Evolutionary conservation across 2,888 invertebrate species (phyloP).

Genomic region (Escarpia spicata): DNA sequence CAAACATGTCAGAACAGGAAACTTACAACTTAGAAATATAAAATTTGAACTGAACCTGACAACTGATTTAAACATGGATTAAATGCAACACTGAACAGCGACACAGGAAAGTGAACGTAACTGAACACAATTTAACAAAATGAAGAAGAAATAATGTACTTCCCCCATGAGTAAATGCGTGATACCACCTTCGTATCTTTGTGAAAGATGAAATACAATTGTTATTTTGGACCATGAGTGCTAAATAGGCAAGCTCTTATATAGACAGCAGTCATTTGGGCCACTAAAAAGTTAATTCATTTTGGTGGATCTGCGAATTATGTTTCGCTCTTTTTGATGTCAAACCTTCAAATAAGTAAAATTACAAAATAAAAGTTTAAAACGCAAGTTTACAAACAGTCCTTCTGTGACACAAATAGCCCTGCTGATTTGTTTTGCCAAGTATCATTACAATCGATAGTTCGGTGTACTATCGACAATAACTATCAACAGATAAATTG

Average conservation of each 20-base stretch:
- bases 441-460: no score
- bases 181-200: neutral
- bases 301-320: no score
- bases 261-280: neutral
- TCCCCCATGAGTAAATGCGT: slow-evolving; percentile 12
- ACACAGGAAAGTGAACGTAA: neutral
- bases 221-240: neutral
- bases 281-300: no score
- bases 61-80: neutral
- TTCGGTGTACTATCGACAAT: no score
- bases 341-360: no score
- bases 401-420: no score
- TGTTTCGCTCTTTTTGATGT: no score
- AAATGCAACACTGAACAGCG: neutral
- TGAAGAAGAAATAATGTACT: neutral
- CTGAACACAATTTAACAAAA: slow-evolving; percentile 1
- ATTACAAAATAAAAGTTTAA: no score
- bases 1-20: neutral
- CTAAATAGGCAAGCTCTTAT: neutral
- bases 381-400: no score
- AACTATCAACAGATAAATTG: no score
- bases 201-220: neutral
- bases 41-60: neutral
- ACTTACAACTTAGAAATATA: neutral
- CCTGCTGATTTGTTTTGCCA: no score